Evolutionary conservation across 2,113 vertebrate genomes (phyloP), one percentile per base, ranked within the genome.

Genomic region (Phrynocephalus versicolor): DNA sequence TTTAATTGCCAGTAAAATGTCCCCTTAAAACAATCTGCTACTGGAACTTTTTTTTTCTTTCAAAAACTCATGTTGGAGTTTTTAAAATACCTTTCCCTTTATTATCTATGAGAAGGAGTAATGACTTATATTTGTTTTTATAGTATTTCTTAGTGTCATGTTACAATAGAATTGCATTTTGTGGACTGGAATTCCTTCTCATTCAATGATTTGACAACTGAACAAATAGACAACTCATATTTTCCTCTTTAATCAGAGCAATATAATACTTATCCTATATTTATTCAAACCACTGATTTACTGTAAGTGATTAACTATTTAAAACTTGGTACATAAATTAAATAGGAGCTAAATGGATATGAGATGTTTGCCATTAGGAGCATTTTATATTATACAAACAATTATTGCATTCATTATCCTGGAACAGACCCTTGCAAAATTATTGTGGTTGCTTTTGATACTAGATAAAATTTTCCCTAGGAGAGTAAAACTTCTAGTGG

Each of bases 291-390:
- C 91, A 88, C 95, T 96, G 94, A 94, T 95, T 95, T 94, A 89
- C 93, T 85, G 91, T 95, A 93, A 94, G 89, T 87, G 88, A 93
- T 96, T 96, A 96, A 92, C 96, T 95, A 91, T 93, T 95, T 96
- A 94, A 95, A 96, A 96, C 93, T 96, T 95, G 25, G 88, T 96
- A 94, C 94, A 95, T 97, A 96, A 97, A 96, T 97, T 95, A 96
- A 95, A 96, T 91, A 95, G 95, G 91, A 92, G 92, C 94, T 97
- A 96, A 97, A 96, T 97, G 95, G 94, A 91, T 95, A 95, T 96
- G 93, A 82, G 74, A 94, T 95, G 89, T 92, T 94, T 95, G 94
- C 93, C 95, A 95, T 97, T 97, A 97, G 95, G 90, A 93, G 94
- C 95, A 91, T 96, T 96, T 96, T 95, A 96, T 94, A 96, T 97